Percentiles rank a stretch among this genome's conserved stretches.
Conservation (phyloP, 2,113 vertebrate species). For the Ictalurus furcatus region DNA sequence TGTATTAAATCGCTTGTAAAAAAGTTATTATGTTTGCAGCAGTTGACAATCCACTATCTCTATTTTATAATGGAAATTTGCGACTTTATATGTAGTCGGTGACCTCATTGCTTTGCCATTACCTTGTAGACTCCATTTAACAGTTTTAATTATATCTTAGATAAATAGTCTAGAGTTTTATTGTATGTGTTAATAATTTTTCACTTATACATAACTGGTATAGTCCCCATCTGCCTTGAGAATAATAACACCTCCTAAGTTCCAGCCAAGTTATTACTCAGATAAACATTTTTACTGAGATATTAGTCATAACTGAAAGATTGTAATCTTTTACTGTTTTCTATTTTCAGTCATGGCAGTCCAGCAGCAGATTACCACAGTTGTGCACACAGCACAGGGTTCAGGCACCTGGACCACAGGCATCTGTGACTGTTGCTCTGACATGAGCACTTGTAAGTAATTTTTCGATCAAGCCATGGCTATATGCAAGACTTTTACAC, state of each 20-base stretch:
- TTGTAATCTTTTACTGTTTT: not conserved
- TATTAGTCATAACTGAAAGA: not conserved
- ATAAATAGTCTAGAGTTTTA: not conserved
- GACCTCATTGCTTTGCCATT: not conserved
- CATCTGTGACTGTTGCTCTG: conserved; percentile 69
- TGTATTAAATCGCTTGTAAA: not conserved
- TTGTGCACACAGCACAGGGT: not conserved
- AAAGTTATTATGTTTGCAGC: not conserved
- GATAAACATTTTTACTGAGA: not conserved
- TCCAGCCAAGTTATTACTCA: not conserved
- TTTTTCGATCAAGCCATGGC: not conserved
- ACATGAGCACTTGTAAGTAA: conserved; percentile 70
- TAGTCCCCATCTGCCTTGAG: too few species aligned
- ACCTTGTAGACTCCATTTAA: not conserved
- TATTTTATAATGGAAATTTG: not conserved
- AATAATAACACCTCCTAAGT: not conserved
- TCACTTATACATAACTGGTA: not conserved
- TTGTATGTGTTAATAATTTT: not conserved
- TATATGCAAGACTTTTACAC: not conserved
- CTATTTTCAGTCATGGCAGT: conserved; percentile 58
- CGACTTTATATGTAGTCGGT: not conserved
- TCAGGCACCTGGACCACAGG: conserved; percentile 62
- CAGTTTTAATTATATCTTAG: not conserved
- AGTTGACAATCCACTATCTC: not conserved
- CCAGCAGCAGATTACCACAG: conserved; percentile 50